Percentiles rank a stretch among this genome's conserved stretches.
Evolutionary conservation across 2,113 vertebrate genomes (phyloP).

Genomic region (Corythaixoides concolor): DNA sequence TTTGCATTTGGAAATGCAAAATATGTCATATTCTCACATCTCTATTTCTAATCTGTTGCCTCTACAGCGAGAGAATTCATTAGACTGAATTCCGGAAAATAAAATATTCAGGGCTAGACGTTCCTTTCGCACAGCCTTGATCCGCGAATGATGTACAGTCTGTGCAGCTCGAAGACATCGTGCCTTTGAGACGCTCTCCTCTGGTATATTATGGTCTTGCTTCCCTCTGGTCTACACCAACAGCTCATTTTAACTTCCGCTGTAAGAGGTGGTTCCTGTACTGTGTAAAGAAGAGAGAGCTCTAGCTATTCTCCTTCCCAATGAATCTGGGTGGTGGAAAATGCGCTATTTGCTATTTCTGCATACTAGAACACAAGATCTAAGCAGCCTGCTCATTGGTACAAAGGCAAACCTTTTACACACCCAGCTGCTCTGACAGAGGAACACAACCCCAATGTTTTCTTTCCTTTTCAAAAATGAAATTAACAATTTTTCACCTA

Average conservation of each 20-base stretch:
- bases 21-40: background rate
- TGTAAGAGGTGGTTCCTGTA: background rate
- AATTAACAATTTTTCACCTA: background rate
- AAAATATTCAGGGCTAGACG: slow-evolving; percentile 24
- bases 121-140: slow-evolving; percentile 3
- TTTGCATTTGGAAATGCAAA: slow-evolving; percentile 16
- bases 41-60: background rate
- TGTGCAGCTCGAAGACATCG: background rate
- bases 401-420: background rate
- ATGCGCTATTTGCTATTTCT: background rate
- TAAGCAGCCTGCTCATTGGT: background rate
- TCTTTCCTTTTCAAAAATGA: background rate
- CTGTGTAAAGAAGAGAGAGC: background rate
- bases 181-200: background rate
- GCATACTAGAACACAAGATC: background rate
- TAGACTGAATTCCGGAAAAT: slow-evolving; percentile 1
- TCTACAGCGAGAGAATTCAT: slow-evolving; percentile 13
- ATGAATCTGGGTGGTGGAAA: background rate
- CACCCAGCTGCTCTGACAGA: background rate
- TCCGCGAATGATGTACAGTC: background rate
- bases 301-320: background rate
- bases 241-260: background rate
- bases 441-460: background rate
- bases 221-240: background rate
- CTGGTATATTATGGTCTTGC: background rate